A percentile compares a stretch with the other conserved stretches of the same genome.
These are phyloP conservation scores for Lamellibrachia satsuma DNA, from an alignment of 2,888 invertebrate genomes.

Conservation along the genomic window DNA sequence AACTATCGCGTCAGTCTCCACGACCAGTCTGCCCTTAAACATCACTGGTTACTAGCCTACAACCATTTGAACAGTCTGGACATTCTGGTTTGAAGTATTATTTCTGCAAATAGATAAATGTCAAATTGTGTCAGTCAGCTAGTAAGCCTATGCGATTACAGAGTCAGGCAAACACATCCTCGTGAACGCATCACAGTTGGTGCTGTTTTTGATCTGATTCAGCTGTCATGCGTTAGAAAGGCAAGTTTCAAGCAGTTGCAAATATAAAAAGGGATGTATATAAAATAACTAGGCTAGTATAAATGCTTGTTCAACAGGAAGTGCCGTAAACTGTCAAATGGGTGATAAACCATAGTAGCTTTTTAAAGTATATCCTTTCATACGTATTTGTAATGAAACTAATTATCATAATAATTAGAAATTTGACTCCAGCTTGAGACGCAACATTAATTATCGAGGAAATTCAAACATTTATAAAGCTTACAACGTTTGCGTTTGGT, in stretches of 20 bases:
- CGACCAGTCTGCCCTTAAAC: neutral
- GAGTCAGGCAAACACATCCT: neutral
- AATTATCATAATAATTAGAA: too few species aligned
- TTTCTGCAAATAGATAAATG: neutral
- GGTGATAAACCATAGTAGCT: too few species aligned
- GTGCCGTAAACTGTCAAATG: too few species aligned
- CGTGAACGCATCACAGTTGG: neutral
- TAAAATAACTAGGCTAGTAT: neutral
- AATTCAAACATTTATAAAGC: too few species aligned
- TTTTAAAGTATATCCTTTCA: too few species aligned
- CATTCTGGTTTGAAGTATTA: neutral
- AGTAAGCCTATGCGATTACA: neutral
- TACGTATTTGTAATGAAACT: too few species aligned
- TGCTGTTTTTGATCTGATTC: neutral
- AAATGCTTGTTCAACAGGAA: neutral
- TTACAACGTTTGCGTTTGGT: too few species aligned
- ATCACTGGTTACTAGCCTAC: neutral
- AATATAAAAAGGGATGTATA: neutral
- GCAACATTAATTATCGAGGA: too few species aligned
- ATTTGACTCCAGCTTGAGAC: too few species aligned
- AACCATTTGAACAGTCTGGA: neutral
- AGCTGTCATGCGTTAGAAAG: neutral
- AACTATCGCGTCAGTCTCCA: constrained; percentile 1
- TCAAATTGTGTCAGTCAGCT: neutral
- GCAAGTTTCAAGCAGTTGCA: neutral